Conservation (phyloP, 2,113 vertebrate genomes). For the Noctilio leporinus region DNA sequence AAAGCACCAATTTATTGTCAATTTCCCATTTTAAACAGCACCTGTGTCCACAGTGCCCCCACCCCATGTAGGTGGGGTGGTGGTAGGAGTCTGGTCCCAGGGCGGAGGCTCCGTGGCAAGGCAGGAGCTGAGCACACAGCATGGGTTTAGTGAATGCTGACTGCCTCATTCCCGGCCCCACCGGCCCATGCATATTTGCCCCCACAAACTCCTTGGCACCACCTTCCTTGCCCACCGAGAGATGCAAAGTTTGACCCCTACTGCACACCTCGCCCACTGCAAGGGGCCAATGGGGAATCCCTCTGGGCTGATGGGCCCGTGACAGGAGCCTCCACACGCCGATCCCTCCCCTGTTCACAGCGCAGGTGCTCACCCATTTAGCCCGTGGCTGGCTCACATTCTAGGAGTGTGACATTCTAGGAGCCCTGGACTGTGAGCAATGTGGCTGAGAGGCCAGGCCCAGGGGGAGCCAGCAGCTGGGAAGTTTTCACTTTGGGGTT, state of each 20-base stretch:
- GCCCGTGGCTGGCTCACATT: accelerated
- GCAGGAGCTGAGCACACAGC: neutral
- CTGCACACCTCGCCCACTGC: accelerated
- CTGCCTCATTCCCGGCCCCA: neutral
- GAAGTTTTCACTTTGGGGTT: neutral
- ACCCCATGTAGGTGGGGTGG: neutral
- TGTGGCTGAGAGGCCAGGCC: neutral
- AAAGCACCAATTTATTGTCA: neutral
- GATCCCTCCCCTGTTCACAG: neutral
- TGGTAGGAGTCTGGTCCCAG: neutral
- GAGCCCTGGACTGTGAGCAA: no score
- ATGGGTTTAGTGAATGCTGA: neutral
- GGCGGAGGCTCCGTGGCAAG: neutral
- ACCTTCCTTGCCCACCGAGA: neutral
- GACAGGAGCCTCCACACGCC: neutral
- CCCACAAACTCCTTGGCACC: neutral
- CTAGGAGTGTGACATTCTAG: no score
- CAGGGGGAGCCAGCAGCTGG: neutral
- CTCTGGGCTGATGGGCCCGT: neutral
- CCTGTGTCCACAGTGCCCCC: accelerated
- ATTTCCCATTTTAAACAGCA: neutral
- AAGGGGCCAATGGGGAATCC: neutral
- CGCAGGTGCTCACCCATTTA: neutral
- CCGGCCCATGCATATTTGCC: neutral
- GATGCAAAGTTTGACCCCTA: neutral